Evolutionary conservation across 2,888 invertebrate genomes (phyloP), one percentile per base, ranked within the genome.

Genomic region (Uropetala carovei): DNA sequence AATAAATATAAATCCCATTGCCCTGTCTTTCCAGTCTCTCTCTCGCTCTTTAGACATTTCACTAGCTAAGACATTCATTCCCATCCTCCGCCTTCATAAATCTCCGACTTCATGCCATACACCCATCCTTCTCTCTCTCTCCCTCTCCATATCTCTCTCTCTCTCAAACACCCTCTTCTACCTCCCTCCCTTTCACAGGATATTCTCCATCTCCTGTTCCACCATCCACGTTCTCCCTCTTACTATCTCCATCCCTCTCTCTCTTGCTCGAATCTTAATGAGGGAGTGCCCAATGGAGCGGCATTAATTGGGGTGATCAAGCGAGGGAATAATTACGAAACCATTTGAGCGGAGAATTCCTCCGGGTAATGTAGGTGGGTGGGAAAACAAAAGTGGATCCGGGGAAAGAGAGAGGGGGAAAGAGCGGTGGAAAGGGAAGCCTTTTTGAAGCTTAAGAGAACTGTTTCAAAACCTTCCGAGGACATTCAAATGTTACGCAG

Each of bases 251-350:
- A 11, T 83, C 83, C 56, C 43, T n/a, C 81, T 18, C 30, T 11
- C 56, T n/a, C 64, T 27, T 0, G 60, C 64, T n/a, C 60, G 60
- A 18, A 60, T 68, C 64, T 89, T 56, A 89, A 68, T 57, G 85
- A 89, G 60, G 43, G 56, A 11, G 43, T 64, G 68, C 18, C 68
- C 43, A 43, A 68, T 60, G 64, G 30, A 75, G 27, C n/a, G 16
- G 64, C 68, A 89, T n/a, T 89, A 89, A 89, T 89, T 89, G 64
- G 64, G 43, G 89, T 43, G 89, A 68, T 68, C 64, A 64, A 68
- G 64, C 68, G n/a, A 43, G 16, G 43, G 64, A 8, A 68, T 68
- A 64, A 60, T 89, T 64, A 27, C 58, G 89, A 68, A 64, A 89
- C 64, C 43, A n/a, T 43, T 89, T 64, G 89, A 30, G 18, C 9